A percentile compares a stretch with the other conserved stretches of the same genome.
These are phyloP conservation scores for Sussaba pulchella DNA, from an alignment of 2,888 invertebrate genomes.

Conservation along the genomic window DNA sequence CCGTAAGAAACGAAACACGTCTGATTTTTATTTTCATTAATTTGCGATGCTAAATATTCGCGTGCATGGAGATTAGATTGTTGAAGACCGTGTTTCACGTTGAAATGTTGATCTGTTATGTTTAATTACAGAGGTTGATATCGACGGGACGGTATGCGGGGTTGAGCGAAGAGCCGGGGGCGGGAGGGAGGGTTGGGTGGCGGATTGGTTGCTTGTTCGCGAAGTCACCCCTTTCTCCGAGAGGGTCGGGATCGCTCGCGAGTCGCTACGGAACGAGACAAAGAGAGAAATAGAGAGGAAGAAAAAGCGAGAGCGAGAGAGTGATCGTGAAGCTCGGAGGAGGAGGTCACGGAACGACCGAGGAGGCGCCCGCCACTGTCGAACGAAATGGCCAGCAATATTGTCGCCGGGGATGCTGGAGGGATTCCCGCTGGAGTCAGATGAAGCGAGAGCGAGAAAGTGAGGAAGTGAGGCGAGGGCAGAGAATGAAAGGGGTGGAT, in stretches of 20 bases:
- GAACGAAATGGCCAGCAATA: constrained; percentile 84
- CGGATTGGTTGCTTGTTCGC: constrained; percentile 76
- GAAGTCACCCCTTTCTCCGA: constrained; percentile 82
- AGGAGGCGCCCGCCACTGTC: constrained; percentile 78
- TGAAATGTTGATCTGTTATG: constrained; percentile 83
- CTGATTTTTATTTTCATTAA: not conserved
- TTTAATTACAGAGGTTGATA: constrained; percentile 83
- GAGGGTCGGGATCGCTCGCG: constrained; percentile 67
- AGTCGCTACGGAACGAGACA: constrained; percentile 60
- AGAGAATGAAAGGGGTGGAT: constrained; percentile 34
- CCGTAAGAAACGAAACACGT: too few species aligned
- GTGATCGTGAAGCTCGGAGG: constrained; percentile 52
- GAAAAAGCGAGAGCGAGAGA: not conserved
- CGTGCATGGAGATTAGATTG: not conserved
- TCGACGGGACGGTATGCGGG: constrained; percentile 83
- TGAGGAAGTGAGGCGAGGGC: constrained; percentile 54
- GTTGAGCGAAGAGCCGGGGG: constrained; percentile 48
- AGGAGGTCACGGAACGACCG: constrained; percentile 76
- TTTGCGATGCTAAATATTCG: not conserved
- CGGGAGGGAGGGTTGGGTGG: constrained; percentile 63
- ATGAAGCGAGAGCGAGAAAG: constrained; percentile 64
- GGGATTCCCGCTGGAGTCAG: constrained; percentile 76
- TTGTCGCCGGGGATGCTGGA: constrained; percentile 79
- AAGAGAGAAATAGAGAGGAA: constrained; percentile 24
- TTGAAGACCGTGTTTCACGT: constrained; percentile 70